A percentile compares a stretch with the other conserved stretches of the same genome.
These are phyloP conservation scores for Natrix natrix DNA, from an alignment of 2,797 vertebrate species.

Conservation along the genomic window DNA sequence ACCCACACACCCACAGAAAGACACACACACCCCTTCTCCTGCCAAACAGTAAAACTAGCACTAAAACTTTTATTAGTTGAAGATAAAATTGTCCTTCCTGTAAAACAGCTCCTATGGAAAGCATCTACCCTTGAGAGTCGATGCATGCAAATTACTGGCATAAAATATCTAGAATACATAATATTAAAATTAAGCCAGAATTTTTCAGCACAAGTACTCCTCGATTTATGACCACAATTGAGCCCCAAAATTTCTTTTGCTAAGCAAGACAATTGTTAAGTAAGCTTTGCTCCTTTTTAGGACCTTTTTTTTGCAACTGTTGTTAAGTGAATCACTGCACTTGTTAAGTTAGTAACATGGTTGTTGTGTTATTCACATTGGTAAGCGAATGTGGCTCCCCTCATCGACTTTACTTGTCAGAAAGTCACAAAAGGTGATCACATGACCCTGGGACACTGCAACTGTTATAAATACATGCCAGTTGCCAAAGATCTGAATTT, in stretches of 20 bases:
- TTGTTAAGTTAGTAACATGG: not conserved
- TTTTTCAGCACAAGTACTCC: accelerated
- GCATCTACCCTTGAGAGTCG: conserved; percentile 9
- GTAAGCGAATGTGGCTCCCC: not conserved
- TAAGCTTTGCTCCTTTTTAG: not conserved
- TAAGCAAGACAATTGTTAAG: not conserved
- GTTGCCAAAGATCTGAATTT: not conserved
- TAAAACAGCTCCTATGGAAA: not conserved
- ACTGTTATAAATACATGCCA: not conserved
- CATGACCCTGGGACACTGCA: not conserved
- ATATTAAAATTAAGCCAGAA: not conserved
- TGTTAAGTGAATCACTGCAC: not conserved
- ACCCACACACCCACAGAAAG: not conserved
- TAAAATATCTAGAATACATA: conserved; percentile 4
- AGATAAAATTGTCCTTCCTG: conserved; percentile 5
- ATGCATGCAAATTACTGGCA: conserved; percentile 34
- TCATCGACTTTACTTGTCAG: not conserved
- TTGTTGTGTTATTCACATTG: not conserved
- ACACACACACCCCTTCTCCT: not conserved
- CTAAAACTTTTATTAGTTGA: conserved; percentile 7
- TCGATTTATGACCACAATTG: not conserved
- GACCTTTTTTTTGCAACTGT: not conserved
- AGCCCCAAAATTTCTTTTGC: not conserved
- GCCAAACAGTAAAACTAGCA: conserved; percentile 18
- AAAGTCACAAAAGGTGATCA: not conserved